Percentiles rank a stretch among this genome's conserved stretches.
phyloP scores from a whole-genome alignment of 2,797 vertebrate species.

The Melanotaenia parkinsoni region DNA sequence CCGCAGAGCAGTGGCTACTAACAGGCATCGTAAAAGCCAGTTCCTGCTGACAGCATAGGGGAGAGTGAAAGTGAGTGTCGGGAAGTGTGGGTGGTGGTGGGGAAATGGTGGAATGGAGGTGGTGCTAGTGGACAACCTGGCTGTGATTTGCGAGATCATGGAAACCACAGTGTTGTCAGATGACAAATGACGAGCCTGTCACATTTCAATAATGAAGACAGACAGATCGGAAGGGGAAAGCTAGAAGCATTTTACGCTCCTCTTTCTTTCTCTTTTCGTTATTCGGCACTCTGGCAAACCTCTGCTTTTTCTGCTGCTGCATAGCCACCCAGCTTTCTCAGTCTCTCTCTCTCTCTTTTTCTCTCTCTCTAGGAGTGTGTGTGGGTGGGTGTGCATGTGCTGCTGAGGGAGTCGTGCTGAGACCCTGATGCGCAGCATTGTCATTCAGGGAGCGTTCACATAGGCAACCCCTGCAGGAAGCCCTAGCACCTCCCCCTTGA shows the following conservation, averaged over 20 bases:
- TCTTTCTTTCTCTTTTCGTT: not conserved
- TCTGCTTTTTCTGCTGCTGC: constrained; percentile 42
- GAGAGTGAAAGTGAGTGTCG: constrained; percentile 51
- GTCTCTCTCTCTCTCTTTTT: constrained; percentile 17
- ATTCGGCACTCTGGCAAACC: constrained; percentile 9
- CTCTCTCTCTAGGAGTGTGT: constrained; percentile 21
- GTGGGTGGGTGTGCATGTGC: constrained; percentile 17
- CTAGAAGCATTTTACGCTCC: constrained; percentile 4
- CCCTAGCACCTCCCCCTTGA: constrained; percentile 66
- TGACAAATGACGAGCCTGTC: constrained; percentile 37
- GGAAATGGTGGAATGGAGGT: constrained; percentile 23
- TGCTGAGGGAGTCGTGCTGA: constrained; percentile 67
- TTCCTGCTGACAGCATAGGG: constrained; percentile 53
- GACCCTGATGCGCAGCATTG: constrained; percentile 73
- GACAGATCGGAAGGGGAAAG: constrained; percentile 16
- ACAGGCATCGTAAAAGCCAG: constrained; percentile 57
- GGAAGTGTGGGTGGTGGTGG: constrained; percentile 51
- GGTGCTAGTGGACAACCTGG: constrained; percentile 34
- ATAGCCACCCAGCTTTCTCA: constrained; percentile 48
- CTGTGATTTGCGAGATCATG: constrained; percentile 48
- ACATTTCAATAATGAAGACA: constrained; percentile 33
- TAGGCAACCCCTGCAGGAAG: constrained; percentile 80
- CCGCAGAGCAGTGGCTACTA: constrained; percentile 46
- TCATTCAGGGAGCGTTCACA: constrained; percentile 79
- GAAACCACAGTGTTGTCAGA: constrained; percentile 31